These are phyloP conservation scores for Ceratina calcarata DNA, from an alignment of 1,140 invertebrate genomes.

Conservation along the genomic window DNA sequence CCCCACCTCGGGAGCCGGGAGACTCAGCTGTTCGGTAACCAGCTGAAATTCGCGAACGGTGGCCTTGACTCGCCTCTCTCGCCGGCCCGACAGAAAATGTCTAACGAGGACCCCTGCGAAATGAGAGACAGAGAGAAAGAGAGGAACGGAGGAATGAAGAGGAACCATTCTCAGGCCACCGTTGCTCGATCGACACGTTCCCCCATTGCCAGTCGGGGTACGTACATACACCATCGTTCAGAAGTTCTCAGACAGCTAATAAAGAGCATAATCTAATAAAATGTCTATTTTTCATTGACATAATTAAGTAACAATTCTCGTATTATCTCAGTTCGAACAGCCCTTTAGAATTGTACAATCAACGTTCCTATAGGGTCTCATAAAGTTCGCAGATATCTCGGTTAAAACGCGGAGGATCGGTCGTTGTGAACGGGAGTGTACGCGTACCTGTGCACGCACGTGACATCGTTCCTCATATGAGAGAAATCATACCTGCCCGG, in stretches of 20 bases:
- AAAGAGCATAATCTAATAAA: too few relatives aligned
- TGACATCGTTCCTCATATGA: slow-evolving; percentile 30
- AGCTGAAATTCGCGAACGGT: slow-evolving; percentile 60
- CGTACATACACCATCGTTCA: background rate
- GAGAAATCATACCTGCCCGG: background rate
- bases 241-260: too few relatives aligned
- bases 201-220: background rate
- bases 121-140: background rate
- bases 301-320: too few relatives aligned
- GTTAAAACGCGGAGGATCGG: too few relatives aligned
- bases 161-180: background rate
- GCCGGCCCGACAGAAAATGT: slow-evolving; percentile 44
- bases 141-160: background rate
- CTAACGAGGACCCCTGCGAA: slow-evolving; percentile 41
- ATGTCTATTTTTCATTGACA: too few relatives aligned
- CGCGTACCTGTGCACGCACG: background rate
- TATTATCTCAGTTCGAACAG: too few relatives aligned
- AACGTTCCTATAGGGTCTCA: too few relatives aligned
- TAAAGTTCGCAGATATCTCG: too few relatives aligned
- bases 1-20: slow-evolving; percentile 31
- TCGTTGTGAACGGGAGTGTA: too few relatives aligned
- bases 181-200: background rate
- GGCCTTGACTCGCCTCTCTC: slow-evolving; percentile 57
- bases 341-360: too few relatives aligned
- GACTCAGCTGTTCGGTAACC: slow-evolving; percentile 43